Conservation (phyloP, 2,888 invertebrate genomes). For the Limnephilus auricula region DNA sequence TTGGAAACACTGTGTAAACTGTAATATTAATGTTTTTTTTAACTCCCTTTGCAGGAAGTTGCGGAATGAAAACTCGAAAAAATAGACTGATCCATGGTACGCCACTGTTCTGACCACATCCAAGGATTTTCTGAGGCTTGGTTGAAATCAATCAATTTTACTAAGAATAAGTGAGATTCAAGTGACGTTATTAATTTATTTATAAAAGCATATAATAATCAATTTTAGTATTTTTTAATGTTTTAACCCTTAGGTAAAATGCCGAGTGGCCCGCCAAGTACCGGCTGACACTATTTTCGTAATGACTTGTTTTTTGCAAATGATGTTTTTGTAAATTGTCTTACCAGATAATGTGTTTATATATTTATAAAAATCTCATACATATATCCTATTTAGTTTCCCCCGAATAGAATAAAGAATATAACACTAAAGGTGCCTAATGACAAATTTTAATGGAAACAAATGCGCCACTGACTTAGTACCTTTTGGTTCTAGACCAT, state of each 20-base stretch:
- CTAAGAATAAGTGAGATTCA: background rate
- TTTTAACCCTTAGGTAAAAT: background rate
- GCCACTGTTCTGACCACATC: background rate
- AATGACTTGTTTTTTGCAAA: no score
- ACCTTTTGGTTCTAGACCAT: no score
- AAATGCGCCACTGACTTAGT: no score
- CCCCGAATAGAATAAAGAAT: no score
- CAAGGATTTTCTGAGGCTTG: background rate
- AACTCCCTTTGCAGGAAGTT: background rate
- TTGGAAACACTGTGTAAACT: background rate
- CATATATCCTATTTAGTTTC: no score
- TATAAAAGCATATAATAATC: background rate
- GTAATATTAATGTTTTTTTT: background rate
- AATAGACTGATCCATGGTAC: background rate
- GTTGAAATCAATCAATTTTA: background rate
- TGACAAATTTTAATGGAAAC: no score
- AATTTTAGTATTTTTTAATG: background rate
- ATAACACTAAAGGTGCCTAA: no score
- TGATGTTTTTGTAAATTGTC: no score
- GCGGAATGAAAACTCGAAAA: background rate
- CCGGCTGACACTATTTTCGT: no score
- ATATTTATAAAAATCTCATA: no score
- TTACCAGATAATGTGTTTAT: no score
- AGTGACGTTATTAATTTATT: background rate
- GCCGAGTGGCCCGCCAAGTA: no score